phyloP scores from a whole-genome alignment of 2,113 vertebrate genomes.

The Urocolius indicus region DNA sequence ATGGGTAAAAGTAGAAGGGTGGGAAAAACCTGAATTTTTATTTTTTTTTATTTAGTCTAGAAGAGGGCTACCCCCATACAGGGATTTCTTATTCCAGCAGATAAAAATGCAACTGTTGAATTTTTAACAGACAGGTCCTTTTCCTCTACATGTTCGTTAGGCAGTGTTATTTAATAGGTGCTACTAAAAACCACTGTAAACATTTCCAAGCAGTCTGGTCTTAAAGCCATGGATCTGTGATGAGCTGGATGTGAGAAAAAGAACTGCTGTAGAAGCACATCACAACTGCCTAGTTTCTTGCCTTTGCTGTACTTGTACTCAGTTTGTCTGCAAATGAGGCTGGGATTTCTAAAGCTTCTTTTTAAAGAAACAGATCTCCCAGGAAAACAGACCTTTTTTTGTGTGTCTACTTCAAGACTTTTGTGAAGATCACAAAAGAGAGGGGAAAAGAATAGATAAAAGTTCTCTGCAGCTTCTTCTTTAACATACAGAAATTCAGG shows the following conservation, averaged over 20 bases:
- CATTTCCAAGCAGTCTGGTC: not conserved
- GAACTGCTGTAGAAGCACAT: not conserved
- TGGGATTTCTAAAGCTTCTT: not conserved
- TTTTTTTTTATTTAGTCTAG: not conserved
- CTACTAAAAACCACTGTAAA: not conserved
- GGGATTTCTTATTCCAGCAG: not conserved
- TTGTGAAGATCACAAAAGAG: not conserved
- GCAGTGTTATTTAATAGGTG: conserved; percentile 38
- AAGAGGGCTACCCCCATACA: not conserved
- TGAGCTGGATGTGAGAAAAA: not conserved
- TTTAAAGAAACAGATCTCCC: not conserved
- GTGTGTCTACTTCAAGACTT: not conserved
- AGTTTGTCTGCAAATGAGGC: not conserved
- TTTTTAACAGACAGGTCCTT: conserved; percentile 15
- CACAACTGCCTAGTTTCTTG: not conserved
- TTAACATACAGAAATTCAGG: not conserved
- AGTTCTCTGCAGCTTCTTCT: not conserved
- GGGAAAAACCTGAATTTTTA: not conserved
- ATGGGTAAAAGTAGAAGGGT: not conserved
- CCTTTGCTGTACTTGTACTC: not conserved
- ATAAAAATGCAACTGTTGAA: conserved; percentile 1
- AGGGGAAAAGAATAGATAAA: not conserved
- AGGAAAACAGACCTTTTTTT: not conserved
- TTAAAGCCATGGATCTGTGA: not conserved
- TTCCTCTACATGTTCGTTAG: conserved; percentile 4